Conservation (phyloP, 92 coral and sea anemone species). For the Epizoanthus ramosus region DNA sequence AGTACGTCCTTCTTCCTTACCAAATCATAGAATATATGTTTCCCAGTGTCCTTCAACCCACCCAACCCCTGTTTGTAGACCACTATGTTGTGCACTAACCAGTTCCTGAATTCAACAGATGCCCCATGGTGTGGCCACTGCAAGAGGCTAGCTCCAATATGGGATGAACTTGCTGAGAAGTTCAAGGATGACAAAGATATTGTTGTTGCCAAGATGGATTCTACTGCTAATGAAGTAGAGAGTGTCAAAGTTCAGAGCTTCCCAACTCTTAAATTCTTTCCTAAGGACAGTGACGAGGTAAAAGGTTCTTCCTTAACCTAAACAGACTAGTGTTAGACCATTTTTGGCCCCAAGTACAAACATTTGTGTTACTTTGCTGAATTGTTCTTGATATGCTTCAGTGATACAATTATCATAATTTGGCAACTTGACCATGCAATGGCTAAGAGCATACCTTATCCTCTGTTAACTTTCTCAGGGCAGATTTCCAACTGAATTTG, state of each 20-base stretch:
- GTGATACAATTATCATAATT: too few relatives aligned
- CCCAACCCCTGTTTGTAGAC: neutral
- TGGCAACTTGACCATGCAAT: too few relatives aligned
- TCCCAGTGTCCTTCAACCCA: neutral
- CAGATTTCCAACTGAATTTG: too few relatives aligned
- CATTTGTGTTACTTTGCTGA: too few relatives aligned
- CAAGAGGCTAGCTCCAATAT: constrained; percentile 93
- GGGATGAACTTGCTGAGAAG: constrained; percentile 97
- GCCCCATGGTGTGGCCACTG: constrained; percentile 99
- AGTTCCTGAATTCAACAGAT: constrained; percentile 49
- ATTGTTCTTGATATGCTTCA: too few relatives aligned
- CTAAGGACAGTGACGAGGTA: constrained; percentile 97
- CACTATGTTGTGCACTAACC: too few relatives aligned
- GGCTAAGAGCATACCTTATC: too few relatives aligned
- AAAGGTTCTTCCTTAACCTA: neutral
- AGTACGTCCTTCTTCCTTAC: neutral
- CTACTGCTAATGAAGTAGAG: constrained; percentile 98
- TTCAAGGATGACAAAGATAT: constrained; percentile 88
- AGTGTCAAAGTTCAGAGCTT: constrained; percentile 95
- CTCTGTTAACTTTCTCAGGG: too few relatives aligned
- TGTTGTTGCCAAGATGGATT: constrained; percentile 97
- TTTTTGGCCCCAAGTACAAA: too few relatives aligned
- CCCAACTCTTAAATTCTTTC: constrained; percentile 97
- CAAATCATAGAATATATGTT: neutral
- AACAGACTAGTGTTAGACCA: neutral